A percentile compares a stretch with the other conserved stretches of the same genome.
Conservation (phyloP, 2,113 vertebrate species). For the Platycercus adscitus region DNA sequence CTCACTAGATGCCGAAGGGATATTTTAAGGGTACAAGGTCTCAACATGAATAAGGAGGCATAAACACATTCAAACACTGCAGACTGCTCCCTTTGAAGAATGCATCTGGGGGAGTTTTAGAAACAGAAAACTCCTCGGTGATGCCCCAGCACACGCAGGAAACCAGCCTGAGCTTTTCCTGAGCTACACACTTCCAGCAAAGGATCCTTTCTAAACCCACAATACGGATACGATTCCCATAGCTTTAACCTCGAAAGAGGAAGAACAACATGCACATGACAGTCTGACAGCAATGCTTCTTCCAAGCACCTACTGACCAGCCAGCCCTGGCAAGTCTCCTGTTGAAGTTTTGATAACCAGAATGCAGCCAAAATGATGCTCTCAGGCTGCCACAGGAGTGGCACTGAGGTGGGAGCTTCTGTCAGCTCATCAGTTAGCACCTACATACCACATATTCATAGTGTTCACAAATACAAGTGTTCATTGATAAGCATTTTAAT, state of each 20-base stretch:
- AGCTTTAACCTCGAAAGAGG: background rate
- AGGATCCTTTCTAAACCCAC: background rate
- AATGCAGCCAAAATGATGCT: background rate
- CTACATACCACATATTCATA: fast-evolving
- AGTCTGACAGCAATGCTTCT: background rate
- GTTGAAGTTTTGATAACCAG: background rate
- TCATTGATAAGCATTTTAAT: background rate
- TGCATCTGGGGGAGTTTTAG: background rate
- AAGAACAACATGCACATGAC: background rate
- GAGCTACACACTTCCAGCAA: background rate
- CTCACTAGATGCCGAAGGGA: slow-evolving; percentile 40
- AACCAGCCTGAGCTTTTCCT: background rate
- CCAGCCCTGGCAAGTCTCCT: background rate
- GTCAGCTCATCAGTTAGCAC: background rate
- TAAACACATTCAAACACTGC: slow-evolving; percentile 34
- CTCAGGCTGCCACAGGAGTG: background rate
- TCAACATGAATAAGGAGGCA: background rate
- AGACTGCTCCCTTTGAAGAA: slow-evolving; percentile 6
- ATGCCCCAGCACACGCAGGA: background rate
- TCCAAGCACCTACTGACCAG: background rate
- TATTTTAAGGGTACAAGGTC: slow-evolving; percentile 20
- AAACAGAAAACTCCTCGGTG: background rate
- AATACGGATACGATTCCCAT: background rate
- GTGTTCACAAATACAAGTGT: background rate
- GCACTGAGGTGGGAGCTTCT: background rate